Conservation (phyloP, 2,113 vertebrate species). For the Pterocles gutturalis region DNA sequence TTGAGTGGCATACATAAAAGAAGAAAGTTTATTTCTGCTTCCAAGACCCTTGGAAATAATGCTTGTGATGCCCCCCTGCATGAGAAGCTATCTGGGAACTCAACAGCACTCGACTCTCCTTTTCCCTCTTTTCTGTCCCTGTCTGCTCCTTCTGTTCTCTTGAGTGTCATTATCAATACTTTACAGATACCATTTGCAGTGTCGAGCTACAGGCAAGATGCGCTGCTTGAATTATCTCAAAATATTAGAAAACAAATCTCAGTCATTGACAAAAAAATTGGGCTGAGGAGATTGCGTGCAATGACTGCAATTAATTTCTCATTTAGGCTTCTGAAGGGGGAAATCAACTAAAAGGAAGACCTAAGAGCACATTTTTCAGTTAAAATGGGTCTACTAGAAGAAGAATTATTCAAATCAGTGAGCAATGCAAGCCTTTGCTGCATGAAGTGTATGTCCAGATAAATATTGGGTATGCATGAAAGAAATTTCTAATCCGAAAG, state of each 20-base stretch:
- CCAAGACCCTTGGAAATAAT: background rate
- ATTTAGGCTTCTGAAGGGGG: background rate
- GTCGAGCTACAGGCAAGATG: background rate
- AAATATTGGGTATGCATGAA: background rate
- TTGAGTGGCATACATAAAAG: background rate
- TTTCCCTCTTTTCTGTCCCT: background rate
- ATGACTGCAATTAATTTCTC: conserved; percentile 10
- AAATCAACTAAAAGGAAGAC: background rate
- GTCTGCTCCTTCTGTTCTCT: background rate
- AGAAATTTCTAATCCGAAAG: background rate
- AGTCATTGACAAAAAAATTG: background rate
- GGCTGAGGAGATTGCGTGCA: background rate
- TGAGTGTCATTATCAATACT: background rate
- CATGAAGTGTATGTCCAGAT: background rate
- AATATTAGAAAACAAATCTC: background rate
- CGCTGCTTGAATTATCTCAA: background rate
- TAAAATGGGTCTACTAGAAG: background rate
- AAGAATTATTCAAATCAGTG: background rate
- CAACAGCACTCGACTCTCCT: background rate
- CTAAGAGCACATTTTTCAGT: background rate
- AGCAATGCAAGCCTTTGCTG: background rate
- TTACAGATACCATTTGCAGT: background rate
- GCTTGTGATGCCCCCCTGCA: background rate
- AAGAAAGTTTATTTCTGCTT: background rate
- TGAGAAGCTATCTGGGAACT: background rate